These are phyloP conservation scores for Athalia circularis DNA, from an alignment of 2,888 invertebrate species.

Conservation along the genomic window DNA sequence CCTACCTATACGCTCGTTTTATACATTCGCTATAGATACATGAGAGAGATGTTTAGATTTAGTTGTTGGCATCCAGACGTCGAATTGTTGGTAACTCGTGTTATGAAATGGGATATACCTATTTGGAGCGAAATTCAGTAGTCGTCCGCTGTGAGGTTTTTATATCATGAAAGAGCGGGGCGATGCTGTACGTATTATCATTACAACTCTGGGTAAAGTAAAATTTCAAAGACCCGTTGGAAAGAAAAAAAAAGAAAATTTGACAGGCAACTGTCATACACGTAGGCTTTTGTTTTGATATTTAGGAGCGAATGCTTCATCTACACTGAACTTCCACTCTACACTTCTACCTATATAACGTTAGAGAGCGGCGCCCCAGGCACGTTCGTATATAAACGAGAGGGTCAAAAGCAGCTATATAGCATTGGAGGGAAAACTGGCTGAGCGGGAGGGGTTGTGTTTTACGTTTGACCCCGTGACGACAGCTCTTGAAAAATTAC, in stretches of 20 bases:
- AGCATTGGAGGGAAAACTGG: slow-evolving; percentile 7
- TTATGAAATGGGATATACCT: neutral
- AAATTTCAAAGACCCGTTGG: neutral
- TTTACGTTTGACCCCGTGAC: slow-evolving; percentile 60
- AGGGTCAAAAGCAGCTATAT: slow-evolving; percentile 34
- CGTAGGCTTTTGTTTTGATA: slow-evolving; percentile 8
- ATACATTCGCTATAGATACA: slow-evolving; percentile 16
- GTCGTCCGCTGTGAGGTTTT: neutral
- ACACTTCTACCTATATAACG: neutral
- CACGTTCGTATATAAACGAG: neutral
- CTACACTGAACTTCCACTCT: neutral
- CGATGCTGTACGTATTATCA: neutral
- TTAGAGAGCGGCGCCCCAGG: too few species aligned
- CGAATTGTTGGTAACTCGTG: neutral
- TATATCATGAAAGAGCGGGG: neutral
- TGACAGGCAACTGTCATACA: slow-evolving; percentile 13
- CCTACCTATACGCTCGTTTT: slow-evolving; percentile 10
- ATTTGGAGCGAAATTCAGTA: neutral
- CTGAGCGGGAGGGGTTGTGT: slow-evolving; percentile 44
- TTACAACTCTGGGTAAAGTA: neutral
- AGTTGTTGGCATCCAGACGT: slow-evolving; percentile 17
- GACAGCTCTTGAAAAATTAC: slow-evolving; percentile 63
- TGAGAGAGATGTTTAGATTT: slow-evolving; percentile 29
- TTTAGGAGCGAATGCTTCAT: slow-evolving; percentile 10
- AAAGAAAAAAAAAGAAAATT: neutral